Evolutionary conservation across 2,888 invertebrate genomes (phyloP).

Genomic region (Tenodera sinensis): DNA sequence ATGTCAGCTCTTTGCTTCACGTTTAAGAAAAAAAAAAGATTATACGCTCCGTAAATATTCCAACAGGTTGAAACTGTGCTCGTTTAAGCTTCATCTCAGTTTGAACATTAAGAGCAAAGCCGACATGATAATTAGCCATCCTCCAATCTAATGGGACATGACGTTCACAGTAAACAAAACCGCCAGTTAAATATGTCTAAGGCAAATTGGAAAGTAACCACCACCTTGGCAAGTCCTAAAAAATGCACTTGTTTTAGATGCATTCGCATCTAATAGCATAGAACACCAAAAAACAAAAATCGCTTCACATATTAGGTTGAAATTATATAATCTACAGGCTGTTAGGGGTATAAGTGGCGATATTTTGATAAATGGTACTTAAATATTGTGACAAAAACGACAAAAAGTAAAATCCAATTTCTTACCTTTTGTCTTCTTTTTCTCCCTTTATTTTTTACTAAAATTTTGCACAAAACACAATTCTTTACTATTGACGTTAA

Average conservation of each 20-base stretch:
- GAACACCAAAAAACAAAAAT: no score
- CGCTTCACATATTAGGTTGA: no score
- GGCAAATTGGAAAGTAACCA: neutral
- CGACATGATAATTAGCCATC: neutral
- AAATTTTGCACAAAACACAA: no score
- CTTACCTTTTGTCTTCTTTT: no score
- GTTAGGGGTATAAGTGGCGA: no score
- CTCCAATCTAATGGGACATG: neutral
- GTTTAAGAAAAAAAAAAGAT: neutral
- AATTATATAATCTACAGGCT: no score
- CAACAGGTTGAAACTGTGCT: neutral
- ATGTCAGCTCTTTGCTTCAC: neutral
- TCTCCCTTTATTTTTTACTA: no score
- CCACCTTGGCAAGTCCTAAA: neutral
- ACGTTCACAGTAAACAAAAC: neutral
- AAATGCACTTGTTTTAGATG: neutral
- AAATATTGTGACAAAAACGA: no score
- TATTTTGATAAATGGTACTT: no score
- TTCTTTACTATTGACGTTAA: no score
- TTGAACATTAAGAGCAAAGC: neutral
- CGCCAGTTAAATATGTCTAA: neutral
- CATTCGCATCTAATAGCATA: no score
- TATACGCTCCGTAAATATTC: neutral
- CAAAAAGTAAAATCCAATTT: no score
- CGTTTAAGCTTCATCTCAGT: neutral